phyloP scores from a whole-genome alignment of 2,113 vertebrate genomes.

The Sorex araneus region DNA sequence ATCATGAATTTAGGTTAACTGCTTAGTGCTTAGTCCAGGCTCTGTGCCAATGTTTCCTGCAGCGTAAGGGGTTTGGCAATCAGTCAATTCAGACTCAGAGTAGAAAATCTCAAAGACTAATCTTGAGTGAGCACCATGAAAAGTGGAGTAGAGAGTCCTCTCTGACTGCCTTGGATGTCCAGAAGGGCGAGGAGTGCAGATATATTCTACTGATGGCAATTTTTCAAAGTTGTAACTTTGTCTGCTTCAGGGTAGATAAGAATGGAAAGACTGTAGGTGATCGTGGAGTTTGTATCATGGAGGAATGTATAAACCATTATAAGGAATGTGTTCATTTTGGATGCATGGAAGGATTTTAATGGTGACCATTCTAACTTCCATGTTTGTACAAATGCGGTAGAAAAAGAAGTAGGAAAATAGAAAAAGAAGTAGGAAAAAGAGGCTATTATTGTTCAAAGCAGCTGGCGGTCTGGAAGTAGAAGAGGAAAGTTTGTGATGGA shows the following conservation, averaged over 20 bases:
- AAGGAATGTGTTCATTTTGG: background rate
- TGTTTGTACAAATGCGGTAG: background rate
- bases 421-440: background rate
- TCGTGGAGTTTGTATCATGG: background rate
- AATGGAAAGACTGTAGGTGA: background rate
- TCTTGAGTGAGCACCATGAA: background rate
- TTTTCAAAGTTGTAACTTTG: background rate
- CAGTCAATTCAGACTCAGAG: background rate
- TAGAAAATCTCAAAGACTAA: constrained; percentile 4
- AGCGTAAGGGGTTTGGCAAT: background rate
- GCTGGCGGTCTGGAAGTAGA: background rate
- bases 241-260: background rate
- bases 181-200: background rate
- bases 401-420: background rate
- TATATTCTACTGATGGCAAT: background rate
- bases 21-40: background rate
- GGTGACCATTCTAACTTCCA: background rate
- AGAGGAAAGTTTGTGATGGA: background rate
- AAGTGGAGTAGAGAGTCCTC: background rate
- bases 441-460: too few relatives aligned
- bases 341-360: background rate
- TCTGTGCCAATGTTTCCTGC: background rate
- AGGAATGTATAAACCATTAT: background rate
- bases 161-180: background rate
- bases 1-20: constrained; percentile 11